A percentile compares a stretch with the other conserved stretches of the same genome.
phyloP scores from a whole-genome alignment of 2,888 invertebrate species.

The Quadroppia sp. region DNA sequence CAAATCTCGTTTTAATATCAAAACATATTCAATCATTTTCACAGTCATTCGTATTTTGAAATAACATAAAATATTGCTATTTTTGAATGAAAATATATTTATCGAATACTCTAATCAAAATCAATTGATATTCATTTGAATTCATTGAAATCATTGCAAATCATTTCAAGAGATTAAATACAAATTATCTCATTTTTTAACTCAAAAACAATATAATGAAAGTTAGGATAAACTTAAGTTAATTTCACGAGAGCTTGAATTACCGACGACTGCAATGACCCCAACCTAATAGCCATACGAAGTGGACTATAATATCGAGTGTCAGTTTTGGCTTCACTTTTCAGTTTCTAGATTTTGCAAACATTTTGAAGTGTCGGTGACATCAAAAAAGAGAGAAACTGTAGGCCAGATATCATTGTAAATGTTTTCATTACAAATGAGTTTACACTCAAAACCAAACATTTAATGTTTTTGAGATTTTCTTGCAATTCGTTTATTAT shows the following conservation, averaged over 20 bases:
- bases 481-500: too few species aligned
- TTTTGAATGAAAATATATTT: too few species aligned
- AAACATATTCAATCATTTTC: too few species aligned
- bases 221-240: neutral
- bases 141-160: too few species aligned
- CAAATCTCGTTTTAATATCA: too few species aligned
- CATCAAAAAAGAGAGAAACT: slow-evolving; percentile 6
- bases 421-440: neutral
- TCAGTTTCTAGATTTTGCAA: neutral
- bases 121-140: too few species aligned
- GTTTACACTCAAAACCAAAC: neutral
- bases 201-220: too few species aligned
- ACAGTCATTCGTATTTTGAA: too few species aligned
- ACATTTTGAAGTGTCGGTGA: neutral
- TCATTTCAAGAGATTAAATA: too few species aligned
- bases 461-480: neutral
- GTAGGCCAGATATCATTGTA: neutral
- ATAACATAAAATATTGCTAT: too few species aligned
- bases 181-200: too few species aligned
- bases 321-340: neutral
- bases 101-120: too few species aligned
- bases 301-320: neutral
- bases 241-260: slow-evolving; percentile 1
- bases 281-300: neutral
- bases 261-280: slow-evolving; percentile 4